Evolutionary conservation across 2,797 vertebrate species (phyloP), one percentile per base, ranked within the genome.

Genomic region (Cyprinella venusta): DNA sequence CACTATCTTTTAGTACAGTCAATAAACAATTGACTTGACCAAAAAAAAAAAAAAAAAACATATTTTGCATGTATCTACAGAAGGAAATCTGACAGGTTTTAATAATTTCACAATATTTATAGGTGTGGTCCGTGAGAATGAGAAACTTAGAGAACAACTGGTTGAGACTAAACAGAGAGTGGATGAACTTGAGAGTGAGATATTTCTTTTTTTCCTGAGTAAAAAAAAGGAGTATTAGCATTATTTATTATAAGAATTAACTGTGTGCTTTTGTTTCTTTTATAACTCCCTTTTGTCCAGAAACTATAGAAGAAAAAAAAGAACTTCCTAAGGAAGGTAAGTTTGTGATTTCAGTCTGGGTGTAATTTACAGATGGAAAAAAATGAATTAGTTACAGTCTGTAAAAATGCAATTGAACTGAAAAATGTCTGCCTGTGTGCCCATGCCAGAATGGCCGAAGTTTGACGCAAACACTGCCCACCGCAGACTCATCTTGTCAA

Each of bases 401-500:
- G 40, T 30, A 26, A 19, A 59, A 80, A 70, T 30, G 16, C n/a
- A 36, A 50, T 33, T 21, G 6, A 68, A 26, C 15, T 26, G 24
- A 19, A 38, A 24, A 72, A 15, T n/a, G 5, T 19, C 48, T 18
- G 6, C 26, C 4, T 24, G 18, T 72, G 48, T 68, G 18, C 5
- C 12, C 24, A 80, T 70, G 76, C 50, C 89, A 93, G 92, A 1
- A 1, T 84, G 6, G 19, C 12, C 82, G 0, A 76, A n/a, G 12
- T 74, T 91, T 0, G 87, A 93, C 76, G 80, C 83, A 30, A 4
- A 89, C 21, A 92, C 92, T 0, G 89, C 91, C 5, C 80, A 94
- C 56, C 78, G 70, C 4, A 90, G 88, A 77, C 3, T 93, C 19
- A 0, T 0, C 42, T 61, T 93, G 45, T 90, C 91, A 50, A 16